Evolutionary conservation across 37 sponge, comb jelly and placozoan genomes (phyloP), one percentile per base, ranked within the genome.

Genomic region (Spongia lamella): DNA sequence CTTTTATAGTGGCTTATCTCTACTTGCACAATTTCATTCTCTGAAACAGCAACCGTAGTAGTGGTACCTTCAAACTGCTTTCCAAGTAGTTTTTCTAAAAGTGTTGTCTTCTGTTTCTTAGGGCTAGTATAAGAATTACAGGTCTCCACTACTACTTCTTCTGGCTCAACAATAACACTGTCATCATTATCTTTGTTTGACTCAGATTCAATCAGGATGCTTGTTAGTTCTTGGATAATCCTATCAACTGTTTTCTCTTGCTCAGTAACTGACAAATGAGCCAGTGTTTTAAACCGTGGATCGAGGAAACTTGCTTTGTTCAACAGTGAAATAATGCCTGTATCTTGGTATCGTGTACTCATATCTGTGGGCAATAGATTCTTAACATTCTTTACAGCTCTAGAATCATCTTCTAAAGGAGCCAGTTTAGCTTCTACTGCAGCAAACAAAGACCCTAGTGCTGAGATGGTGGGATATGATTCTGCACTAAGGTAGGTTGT

Each of bases 241-340:
- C 9, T 30, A 24, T 68, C 4, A 27, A 38, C 16, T 5, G 20
- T 13, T 43, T 34, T 50, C 20, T 68, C 70, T 43, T 68, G 70
- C 25, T 43, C n/a, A 39, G 7, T 51, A 7, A 2, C 14, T 40
- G 70, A 39, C 20, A 68, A 13, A 22, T 68, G 70, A 20, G 70
- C 50, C 4, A 68, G n/a, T 14, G 49, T 68, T 13, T 38, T 68
- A 3, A 68, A 19, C 3, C 70, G 40, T 20, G 70, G 70, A 26
- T 68, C 70, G 7, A 68, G 39, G 11, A 68, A 43, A 15, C 51
- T 34, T 39, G 70, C 49, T 38, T 43, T 68, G 21, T 68, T 68
- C 25, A 68, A 20, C 2, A 34, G 14, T 6, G 17, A 27, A 13
- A 6, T 5, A 15, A 68, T 50, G 4, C 2, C n/a, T 19, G 49